Percentiles rank a stretch among this genome's conserved stretches.
phyloP scores from a whole-genome alignment of 2,113 vertebrate genomes.

The Callithrix jacchus region DNA sequence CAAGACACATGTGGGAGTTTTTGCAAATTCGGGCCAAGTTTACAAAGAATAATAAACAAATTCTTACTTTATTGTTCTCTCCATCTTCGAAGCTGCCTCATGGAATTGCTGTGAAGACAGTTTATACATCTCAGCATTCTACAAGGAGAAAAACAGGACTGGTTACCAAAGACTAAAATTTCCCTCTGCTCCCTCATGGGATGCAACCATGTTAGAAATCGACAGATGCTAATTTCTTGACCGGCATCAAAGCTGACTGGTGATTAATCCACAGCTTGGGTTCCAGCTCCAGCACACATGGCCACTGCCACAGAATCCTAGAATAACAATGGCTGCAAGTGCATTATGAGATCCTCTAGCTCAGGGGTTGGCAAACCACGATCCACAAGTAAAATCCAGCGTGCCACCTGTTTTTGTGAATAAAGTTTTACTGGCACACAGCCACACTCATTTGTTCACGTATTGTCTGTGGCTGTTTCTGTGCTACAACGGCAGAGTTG shows the following conservation, averaged over 20 bases:
- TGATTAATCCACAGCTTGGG: neutral
- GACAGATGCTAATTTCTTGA: neutral
- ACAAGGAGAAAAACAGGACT: constrained; percentile 71
- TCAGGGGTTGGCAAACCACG: neutral
- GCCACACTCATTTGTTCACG: no score
- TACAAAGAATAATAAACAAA: constrained; percentile 54
- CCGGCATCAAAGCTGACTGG: neutral
- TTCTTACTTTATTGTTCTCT: constrained; percentile 90
- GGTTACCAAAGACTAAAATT: constrained; percentile 8
- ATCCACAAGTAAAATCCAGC: neutral
- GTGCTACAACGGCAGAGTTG: neutral
- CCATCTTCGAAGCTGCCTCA: constrained; percentile 88
- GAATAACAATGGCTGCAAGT: neutral
- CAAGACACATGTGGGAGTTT: neutral
- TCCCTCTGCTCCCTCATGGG: neutral
- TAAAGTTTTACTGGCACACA: neutral
- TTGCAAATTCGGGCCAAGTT: constrained; percentile 39
- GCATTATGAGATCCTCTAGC: neutral
- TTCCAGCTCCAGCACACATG: neutral
- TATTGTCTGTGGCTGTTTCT: neutral
- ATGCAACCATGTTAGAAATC: neutral
- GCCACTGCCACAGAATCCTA: neutral
- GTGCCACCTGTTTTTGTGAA: neutral
- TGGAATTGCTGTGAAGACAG: constrained; percentile 90
- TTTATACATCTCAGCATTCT: constrained; percentile 93